Base-by-base conservation (phyloP, 2,797 vertebrate species). In the Spheniscus humboldti region DNA sequence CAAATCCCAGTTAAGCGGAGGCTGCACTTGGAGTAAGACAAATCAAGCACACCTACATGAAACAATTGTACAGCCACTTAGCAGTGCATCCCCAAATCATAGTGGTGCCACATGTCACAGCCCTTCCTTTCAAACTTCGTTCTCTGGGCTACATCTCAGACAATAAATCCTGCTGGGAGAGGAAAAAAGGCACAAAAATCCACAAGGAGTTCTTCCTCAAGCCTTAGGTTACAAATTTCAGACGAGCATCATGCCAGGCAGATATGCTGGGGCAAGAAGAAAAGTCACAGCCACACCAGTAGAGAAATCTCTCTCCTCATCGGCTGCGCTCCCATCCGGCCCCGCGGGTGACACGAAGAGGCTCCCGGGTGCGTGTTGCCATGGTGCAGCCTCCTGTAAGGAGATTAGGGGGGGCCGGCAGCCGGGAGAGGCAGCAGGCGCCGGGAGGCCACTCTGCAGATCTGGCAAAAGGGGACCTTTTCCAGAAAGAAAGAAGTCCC, bases 61-160 rank as follows among this genome's bases (percentile, higher is more conserved):
- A 98, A 98, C 99, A 99, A 97, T 28, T 96, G 97, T 97, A 98
- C 78, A 99, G 98, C 98, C 98, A 99, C 92, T 97, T 86, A 97
- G 98, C 97, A 88, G 98, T 88, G 90, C 98, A 97, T 92, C 97
- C 98, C 98, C 98, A 98, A 94, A 99, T 97, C 98, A 99, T 98
- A 95, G 98, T 62, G 83, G 82, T 78, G 82, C 95, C 96, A 97
- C 97, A 97, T 95, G 77, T 94, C 96, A 69, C n/a, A 71, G 96
- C 81, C 80, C 35, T 92, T 86, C 72, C 83, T 69, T 64, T 88
- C 92, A 55, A 80, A 79, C 95, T 84, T 45, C 82, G 52, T 88
- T 93, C 91, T 94, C 91, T 78, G 92, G 47, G 88, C 96, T 97
- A 95, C 82, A 93, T 74, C 84, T 97, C 97, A 79, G 43, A 90